Evolutionary conservation across 2,797 vertebrate genomes (phyloP).

Genomic region (Gymnothorax reevesii): DNA sequence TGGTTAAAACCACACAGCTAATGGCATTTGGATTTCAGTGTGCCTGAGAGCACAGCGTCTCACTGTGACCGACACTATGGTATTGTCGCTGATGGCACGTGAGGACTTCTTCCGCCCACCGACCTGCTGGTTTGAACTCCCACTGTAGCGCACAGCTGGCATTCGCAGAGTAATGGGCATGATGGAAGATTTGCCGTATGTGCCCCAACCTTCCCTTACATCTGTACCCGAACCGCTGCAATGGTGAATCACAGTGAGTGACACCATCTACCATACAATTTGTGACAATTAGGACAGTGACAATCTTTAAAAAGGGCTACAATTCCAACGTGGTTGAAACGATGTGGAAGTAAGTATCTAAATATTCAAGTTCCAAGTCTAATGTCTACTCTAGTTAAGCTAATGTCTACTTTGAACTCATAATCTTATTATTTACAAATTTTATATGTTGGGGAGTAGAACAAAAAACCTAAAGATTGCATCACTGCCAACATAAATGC

Average conservation of each 20-base stretch:
- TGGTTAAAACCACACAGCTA: neutral
- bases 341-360: too few species aligned
- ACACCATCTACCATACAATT: neutral
- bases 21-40: neutral
- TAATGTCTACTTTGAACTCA: too few species aligned
- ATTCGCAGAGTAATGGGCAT: neutral
- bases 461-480: too few species aligned
- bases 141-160: neutral
- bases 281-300: too few species aligned
- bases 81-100: neutral
- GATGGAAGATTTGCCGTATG: neutral
- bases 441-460: too few species aligned
- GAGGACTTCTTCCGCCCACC: neutral
- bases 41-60: neutral
- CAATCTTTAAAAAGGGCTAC: too few species aligned
- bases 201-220: neutral
- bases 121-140: neutral
- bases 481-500: too few species aligned
- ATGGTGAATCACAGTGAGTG: conserved; percentile 21
- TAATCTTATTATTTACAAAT: too few species aligned
- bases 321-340: too few species aligned
- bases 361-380: too few species aligned
- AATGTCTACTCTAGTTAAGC: too few species aligned
- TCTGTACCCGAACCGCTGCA: neutral
- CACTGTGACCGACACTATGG: neutral